Percentiles rank a stretch among this genome's conserved stretches.
phyloP scores from a whole-genome alignment of 2,797 vertebrate species.

The Spinus pinus region DNA sequence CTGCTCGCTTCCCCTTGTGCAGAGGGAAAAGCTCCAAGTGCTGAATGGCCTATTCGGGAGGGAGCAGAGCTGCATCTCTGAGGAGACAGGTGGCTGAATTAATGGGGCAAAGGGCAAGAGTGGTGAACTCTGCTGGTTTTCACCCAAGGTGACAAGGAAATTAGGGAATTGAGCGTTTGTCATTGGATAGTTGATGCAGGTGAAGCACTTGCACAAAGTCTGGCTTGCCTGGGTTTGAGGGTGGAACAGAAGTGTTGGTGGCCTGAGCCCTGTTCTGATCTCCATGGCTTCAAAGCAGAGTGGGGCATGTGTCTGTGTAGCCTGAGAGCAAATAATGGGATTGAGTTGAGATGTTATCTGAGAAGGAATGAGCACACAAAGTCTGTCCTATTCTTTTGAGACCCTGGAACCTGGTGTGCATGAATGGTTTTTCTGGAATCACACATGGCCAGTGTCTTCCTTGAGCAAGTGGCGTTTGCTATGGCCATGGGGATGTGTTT shows the following conservation, averaged over 20 bases:
- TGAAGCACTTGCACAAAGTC: not conserved
- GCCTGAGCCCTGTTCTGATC: not conserved
- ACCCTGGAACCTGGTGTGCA: fast-evolving
- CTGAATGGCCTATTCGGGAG: not conserved
- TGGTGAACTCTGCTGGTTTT: not conserved
- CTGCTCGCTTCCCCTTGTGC: not conserved
- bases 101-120: not conserved
- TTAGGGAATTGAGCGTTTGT: not conserved
- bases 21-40: not conserved
- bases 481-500: not conserved
- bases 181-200: not conserved
- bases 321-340: not conserved
- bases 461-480: not conserved
- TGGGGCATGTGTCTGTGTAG: not conserved
- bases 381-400: not conserved
- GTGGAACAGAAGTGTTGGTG: not conserved
- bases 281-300: not conserved
- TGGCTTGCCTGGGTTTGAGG: not conserved
- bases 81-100: not conserved
- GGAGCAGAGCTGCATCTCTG: not conserved
- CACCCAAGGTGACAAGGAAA: not conserved
- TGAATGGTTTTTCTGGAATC: not conserved
- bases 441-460: not conserved
- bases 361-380: not conserved
- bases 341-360: not conserved